These are phyloP conservation scores for Griposia aprilina DNA, from an alignment of 2,888 invertebrate genomes.

Conservation along the genomic window DNA sequence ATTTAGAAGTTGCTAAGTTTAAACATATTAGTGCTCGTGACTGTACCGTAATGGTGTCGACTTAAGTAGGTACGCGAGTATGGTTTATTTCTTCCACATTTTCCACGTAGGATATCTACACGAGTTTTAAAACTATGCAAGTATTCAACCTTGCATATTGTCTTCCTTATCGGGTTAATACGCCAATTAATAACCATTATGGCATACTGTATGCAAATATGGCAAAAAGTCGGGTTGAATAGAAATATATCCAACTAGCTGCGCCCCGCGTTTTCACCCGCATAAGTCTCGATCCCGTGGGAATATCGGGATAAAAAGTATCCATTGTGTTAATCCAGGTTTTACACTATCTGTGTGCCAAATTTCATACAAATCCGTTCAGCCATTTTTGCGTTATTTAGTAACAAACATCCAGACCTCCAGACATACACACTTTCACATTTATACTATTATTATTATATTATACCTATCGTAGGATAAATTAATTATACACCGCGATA, in stretches of 20 bases:
- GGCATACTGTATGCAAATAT: constrained; percentile 49
- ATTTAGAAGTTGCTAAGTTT: no score
- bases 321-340: no score
- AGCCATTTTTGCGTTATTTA: background rate
- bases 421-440: background rate
- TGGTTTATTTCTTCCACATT: constrained; percentile 9
- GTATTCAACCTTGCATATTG: constrained; percentile 29
- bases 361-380: background rate
- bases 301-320: background rate
- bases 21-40: no score
- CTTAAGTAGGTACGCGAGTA: background rate
- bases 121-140: constrained; percentile 34
- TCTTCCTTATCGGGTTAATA: constrained; percentile 38
- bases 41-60: background rate
- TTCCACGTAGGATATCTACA: constrained; percentile 16
- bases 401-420: background rate
- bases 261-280: background rate
- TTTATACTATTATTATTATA: background rate
- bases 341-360: background rate
- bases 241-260: background rate
- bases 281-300: background rate
- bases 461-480: constrained; percentile 5
- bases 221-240: constrained; percentile 19
- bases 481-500: constrained; percentile 67
- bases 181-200: constrained; percentile 39